A percentile compares a stretch with the other conserved stretches of the same genome.
Evolutionary conservation across 1,140 invertebrate genomes (phyloP).

Genomic region (Ceratina calcarata): DNA sequence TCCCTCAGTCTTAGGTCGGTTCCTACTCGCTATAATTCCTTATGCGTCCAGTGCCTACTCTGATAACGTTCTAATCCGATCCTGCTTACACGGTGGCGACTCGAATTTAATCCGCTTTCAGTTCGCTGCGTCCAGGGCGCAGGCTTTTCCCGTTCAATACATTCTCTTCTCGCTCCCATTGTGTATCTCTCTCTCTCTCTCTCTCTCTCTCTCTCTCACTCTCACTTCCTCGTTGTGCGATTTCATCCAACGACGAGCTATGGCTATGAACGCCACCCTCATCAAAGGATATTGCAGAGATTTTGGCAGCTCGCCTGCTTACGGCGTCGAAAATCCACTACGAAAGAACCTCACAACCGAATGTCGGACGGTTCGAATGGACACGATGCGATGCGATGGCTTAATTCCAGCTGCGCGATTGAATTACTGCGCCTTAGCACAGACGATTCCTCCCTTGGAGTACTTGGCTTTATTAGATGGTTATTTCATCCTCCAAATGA

Average conservation of each 20-base stretch:
- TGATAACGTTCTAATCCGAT: constrained; percentile 57
- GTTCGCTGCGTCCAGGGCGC: constrained; percentile 30
- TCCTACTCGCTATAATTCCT: constrained; percentile 47
- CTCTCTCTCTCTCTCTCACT: too few species aligned
- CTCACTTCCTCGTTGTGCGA: too few species aligned
- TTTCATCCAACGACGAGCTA: too few species aligned
- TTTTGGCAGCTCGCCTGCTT: constrained; percentile 23
- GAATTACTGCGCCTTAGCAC: constrained; percentile 7
- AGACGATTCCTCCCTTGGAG: not conserved
- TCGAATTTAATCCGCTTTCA: constrained; percentile 59
- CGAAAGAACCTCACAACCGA: not conserved
- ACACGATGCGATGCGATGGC: constrained; percentile 2
- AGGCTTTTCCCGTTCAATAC: constrained; percentile 22
- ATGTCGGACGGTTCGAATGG: not conserved
- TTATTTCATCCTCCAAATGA: not conserved
- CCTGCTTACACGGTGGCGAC: constrained; percentile 53
- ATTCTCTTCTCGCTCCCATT: not conserved
- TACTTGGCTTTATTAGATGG: not conserved
- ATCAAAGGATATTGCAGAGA: constrained; percentile 2
- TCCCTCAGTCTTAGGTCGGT: not conserved
- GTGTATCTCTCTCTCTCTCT: too few species aligned
- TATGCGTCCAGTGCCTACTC: constrained; percentile 39
- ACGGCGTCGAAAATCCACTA: constrained; percentile 7
- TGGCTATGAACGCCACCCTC: too few species aligned
- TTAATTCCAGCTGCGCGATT: constrained; percentile 28